Evolutionary conservation across 2,888 invertebrate species (phyloP), one percentile per base, ranked within the genome.

Genomic region (Sminthurinus aureus): DNA sequence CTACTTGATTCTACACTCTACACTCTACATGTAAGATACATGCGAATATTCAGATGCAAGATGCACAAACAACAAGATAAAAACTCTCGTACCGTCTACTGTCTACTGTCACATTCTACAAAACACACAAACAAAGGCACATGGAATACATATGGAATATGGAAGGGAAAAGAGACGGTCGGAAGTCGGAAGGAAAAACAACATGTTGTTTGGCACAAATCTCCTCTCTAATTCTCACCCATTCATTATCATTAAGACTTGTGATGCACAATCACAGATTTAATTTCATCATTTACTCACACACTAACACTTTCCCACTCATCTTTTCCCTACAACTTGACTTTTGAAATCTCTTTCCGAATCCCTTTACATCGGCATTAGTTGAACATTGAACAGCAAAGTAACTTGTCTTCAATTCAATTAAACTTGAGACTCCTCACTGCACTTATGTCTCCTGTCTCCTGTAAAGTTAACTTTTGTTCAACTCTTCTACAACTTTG

Each of bases 201-300:
- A 71, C 71, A 71, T 71, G 71, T 69, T 69, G 64, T 71, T 71
- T 22, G 2, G 8, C 71, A 71, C 24, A 71, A 71, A 71, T 24
- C 24, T 26, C 71, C 24, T 24, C 24, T 15, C 38, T 38, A 38
- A 38, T 38, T 13, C 71, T 71, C 24, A 20, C 13, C 71, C 71
- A 71, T 71, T 71, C 71, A 15, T 71, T 71, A 71, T 71, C 71
- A 71, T 71, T 71, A 71, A 26, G 24, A 71, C 69, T 69, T n/a
- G 69, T 69, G 58, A 58, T 58, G 13, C 58, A 58, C 58, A 58
- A 58, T 58, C 58, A 58, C 13, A 58, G 58, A 58, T 18, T 58
- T 58, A 58, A 58, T 58, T 58, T 58, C 58, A 6, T 58, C 58
- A 58, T 58, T 58, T 58, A 58, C 26, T 8, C 71, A 71, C 26